These are phyloP conservation scores for Melinaea menophilus DNA, from an alignment of 2,888 invertebrate genomes.

Conservation along the genomic window DNA sequence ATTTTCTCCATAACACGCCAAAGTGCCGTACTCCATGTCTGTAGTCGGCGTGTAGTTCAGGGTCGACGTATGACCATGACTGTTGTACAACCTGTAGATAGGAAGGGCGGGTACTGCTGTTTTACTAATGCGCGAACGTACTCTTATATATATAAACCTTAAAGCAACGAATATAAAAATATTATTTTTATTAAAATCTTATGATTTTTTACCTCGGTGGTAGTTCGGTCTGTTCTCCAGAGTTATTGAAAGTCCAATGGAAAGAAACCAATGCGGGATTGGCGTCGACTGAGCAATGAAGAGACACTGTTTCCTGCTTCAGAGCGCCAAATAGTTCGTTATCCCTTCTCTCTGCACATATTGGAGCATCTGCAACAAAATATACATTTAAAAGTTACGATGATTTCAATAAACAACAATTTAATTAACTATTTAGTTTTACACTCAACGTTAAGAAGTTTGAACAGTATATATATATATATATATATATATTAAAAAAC, in stretches of 20 bases:
- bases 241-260: slow-evolving; percentile 96
- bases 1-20: slow-evolving; percentile 92
- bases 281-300: slow-evolving; percentile 92
- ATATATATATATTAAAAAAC: too few species aligned
- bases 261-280: slow-evolving; percentile 91
- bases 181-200: not conserved
- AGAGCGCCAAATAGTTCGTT: slow-evolving; percentile 89
- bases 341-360: slow-evolving; percentile 86
- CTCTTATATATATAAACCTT: not conserved
- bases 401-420: too few species aligned
- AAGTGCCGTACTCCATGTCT: slow-evolving; percentile 93
- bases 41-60: slow-evolving; percentile 89
- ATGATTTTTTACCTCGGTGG: slow-evolving; percentile 76
- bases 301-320: slow-evolving; percentile 91
- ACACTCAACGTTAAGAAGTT: too few species aligned
- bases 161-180: not conserved
- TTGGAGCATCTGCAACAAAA: slow-evolving; percentile 81
- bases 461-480: too few species aligned
- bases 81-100: slow-evolving; percentile 71
- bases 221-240: slow-evolving; percentile 89
- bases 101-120: not conserved
- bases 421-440: too few species aligned
- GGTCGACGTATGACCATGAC: slow-evolving; percentile 75
- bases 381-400: not conserved
- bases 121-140: too few species aligned